phyloP scores from a whole-genome alignment of 1,140 invertebrate genomes.

The Papilio xuthus region DNA sequence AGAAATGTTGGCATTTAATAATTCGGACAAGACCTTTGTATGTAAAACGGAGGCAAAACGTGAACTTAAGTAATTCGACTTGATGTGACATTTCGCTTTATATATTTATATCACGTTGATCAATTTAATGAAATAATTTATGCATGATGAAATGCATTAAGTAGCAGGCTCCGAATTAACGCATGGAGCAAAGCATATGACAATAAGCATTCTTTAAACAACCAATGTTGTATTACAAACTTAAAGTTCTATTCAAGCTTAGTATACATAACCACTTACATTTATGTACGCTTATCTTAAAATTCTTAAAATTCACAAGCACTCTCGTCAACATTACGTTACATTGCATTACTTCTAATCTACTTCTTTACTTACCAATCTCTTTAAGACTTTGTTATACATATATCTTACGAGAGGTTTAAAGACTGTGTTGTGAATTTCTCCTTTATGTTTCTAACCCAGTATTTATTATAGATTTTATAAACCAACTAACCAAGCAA shows the following conservation, averaged over 20 bases:
- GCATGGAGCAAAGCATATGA: too few relatives aligned
- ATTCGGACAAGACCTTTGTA: conserved; percentile 13
- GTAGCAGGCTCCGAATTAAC: too few relatives aligned
- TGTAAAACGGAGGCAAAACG: background rate
- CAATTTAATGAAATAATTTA: background rate
- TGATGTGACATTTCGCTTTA: background rate
- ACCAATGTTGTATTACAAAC: too few relatives aligned
- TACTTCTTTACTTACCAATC: too few relatives aligned
- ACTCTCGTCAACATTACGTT: too few relatives aligned
- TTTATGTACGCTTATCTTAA: background rate
- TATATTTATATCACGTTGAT: background rate
- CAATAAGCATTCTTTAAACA: too few relatives aligned
- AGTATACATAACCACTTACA: background rate
- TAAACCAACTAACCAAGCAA: background rate
- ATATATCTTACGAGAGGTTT: background rate
- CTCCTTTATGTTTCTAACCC: background rate
- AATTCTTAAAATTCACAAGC: too few relatives aligned
- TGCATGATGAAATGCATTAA: background rate
- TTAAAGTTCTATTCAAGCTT: too few relatives aligned
- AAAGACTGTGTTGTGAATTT: too few relatives aligned
- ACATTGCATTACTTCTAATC: too few relatives aligned
- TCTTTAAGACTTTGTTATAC: too few relatives aligned
- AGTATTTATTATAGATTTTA: background rate
- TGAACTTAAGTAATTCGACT: conserved; percentile 25
- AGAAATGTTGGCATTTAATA: conserved; percentile 25